Conservation (phyloP, 2,113 vertebrate genomes). For the Elgaria multicarinata region DNA sequence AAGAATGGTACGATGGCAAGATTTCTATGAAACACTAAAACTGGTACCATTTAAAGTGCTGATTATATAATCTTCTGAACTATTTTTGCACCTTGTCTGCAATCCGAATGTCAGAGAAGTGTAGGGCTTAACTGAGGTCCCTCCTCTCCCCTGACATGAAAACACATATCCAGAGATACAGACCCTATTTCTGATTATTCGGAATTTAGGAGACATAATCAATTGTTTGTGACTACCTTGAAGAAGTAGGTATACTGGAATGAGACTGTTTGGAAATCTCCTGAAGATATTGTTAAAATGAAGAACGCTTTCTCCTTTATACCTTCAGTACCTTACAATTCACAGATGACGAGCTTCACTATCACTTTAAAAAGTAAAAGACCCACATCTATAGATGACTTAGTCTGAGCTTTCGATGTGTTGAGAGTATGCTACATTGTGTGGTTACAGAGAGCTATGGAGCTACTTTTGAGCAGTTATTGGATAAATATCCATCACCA, state of each 20-base stretch:
- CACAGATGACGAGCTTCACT: constrained; percentile 3
- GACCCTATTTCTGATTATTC: not conserved
- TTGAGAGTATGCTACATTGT: constrained; percentile 43
- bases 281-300: not conserved
- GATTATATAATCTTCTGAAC: not conserved
- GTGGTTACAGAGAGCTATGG: constrained; percentile 68
- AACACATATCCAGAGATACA: not conserved
- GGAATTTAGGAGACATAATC: not conserved
- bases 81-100: not conserved
- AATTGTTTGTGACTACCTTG: not conserved
- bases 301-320: not conserved
- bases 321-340: constrained; percentile 25
- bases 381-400: not conserved
- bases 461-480: constrained; percentile 78
- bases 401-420: fast-evolving
- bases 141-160: not conserved
- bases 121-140: not conserved
- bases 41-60: not conserved
- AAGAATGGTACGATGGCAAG: too few species aligned
- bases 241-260: not conserved
- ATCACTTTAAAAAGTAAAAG: not conserved
- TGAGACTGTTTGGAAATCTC: constrained; percentile 8
- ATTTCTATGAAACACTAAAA: not conserved
- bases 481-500: constrained; percentile 92
- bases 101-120: not conserved